Base-by-base conservation (phyloP, 1,140 invertebrate genomes). In the Phortica variegata region DNA sequence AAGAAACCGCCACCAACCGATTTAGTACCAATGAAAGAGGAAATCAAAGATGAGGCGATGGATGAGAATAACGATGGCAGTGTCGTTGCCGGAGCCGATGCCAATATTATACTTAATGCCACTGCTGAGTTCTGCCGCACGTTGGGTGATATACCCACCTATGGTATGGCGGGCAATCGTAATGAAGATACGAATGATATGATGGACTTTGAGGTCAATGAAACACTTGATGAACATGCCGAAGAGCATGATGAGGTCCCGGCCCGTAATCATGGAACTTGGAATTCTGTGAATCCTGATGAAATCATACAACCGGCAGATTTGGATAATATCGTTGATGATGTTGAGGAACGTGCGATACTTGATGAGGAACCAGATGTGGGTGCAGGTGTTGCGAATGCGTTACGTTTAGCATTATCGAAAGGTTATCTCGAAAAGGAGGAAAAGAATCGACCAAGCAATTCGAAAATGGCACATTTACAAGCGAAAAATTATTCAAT, bases 51-150 rank as follows among this genome's bases (percentile, higher is more conserved):
- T 3, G 80, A 82, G 43, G 68, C 77, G 3, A 65, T 52, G 19
- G 66, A 70, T 9, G 77, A 78, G 7, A 40, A 65, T 26, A 13
- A 41, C 3, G 56, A 21, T 15, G 56, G 43, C 1, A 42, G 45
- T 6, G 43, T 51, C 3, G 33, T 60, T 1, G 52, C 38, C 32
- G 38, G 60, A 3, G 54, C 39, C 13, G 60, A 71, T 43, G 79
- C 81, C 2, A 81, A 81, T 51, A 95, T 98, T 57, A 83, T 91
- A 21, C 77, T 98, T 21, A 95, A 98, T 80, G 87, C 93, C 10
- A 97, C 94, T 0, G 93, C 94, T 1, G 96, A 98, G 80, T 98
- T 98, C 80, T 98, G 95, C 76, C 83, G 95, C 56, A 95, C 93
- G 31, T 79, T 98, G 2, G 93, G 95, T 17, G 94, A 97, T 75